Percentiles rank a stretch among this genome's conserved stretches.
phyloP scores from a whole-genome alignment of 2,797 vertebrate species.

The Aphelocoma californica region DNA sequence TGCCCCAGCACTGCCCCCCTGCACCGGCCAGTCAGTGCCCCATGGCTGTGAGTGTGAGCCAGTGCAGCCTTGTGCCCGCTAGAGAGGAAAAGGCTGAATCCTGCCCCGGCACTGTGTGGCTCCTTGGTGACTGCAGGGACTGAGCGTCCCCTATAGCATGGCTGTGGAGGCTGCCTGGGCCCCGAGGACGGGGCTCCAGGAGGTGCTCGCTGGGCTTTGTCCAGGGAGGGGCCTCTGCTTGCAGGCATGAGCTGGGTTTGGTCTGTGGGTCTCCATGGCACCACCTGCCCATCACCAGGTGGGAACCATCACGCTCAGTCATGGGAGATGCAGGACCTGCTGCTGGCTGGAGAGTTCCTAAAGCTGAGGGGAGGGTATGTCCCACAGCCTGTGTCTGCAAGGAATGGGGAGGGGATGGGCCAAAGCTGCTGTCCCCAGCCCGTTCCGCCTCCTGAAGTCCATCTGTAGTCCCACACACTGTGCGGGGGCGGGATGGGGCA shows the following conservation, averaged over 20 bases:
- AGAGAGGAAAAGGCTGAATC: neutral
- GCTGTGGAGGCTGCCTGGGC: neutral
- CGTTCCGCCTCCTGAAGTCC: neutral
- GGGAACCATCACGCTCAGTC: fast-evolving
- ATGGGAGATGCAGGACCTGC: fast-evolving
- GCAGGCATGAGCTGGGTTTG: neutral
- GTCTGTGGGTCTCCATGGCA: neutral
- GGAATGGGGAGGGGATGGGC: neutral
- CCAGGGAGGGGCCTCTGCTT: neutral
- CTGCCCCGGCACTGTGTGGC: neutral
- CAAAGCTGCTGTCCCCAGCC: neutral
- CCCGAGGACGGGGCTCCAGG: fast-evolving
- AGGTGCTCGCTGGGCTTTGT: neutral
- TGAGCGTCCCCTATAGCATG: fast-evolving
- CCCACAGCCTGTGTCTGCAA: neutral
- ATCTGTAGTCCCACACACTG: neutral
- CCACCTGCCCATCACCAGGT: neutral
- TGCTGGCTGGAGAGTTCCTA: neutral
- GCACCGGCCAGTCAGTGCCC: neutral
- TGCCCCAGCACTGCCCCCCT: neutral
- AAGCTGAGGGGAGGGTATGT: too few relatives aligned
- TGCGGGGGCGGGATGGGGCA: neutral
- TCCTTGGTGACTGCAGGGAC: neutral
- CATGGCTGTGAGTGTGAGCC: neutral
- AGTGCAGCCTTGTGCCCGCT: fast-evolving